phyloP scores from a whole-genome alignment of 1,140 invertebrate genomes.

The Caerostris darwini region DNA sequence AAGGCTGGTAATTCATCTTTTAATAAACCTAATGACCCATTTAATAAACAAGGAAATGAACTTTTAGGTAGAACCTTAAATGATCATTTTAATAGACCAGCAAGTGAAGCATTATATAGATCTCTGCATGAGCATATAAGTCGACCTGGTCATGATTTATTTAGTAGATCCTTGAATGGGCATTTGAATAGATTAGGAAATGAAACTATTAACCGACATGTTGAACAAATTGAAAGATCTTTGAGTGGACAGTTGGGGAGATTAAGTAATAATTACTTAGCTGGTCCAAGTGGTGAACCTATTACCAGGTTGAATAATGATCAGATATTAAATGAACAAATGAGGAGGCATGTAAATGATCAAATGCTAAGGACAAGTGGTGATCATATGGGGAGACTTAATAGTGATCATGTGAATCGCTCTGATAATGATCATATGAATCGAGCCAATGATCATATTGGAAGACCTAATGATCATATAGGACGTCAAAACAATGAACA shows the following conservation, averaged over 20 bases:
- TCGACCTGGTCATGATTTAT: slow-evolving; percentile 74
- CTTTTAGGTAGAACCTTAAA: slow-evolving; percentile 70
- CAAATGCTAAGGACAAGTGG: slow-evolving; percentile 60
- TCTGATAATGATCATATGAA: slow-evolving; percentile 50
- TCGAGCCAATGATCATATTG: slow-evolving; percentile 56
- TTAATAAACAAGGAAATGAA: slow-evolving; percentile 71
- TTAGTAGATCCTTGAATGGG: slow-evolving; percentile 69
- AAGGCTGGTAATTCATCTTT: slow-evolving; percentile 71
- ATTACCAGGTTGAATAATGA: slow-evolving; percentile 69
- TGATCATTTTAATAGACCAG: slow-evolving; percentile 72
- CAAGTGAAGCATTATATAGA: slow-evolving; percentile 67
- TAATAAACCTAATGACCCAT: slow-evolving; percentile 57
- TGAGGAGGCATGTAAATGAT: slow-evolving; percentile 72
- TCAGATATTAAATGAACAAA: slow-evolving; percentile 69
- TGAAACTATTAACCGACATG: slow-evolving; percentile 63
- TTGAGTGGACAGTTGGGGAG: slow-evolving; percentile 68
- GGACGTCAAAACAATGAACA: slow-evolving; percentile 56
- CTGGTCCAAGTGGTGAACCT: slow-evolving; percentile 50
- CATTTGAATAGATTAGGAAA: slow-evolving; percentile 63
- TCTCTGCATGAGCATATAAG: slow-evolving; percentile 74
- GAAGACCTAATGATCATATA: slow-evolving; percentile 54
- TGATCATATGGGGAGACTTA: slow-evolving; percentile 64
- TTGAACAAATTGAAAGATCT: slow-evolving; percentile 68
- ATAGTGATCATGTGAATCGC: slow-evolving; percentile 54
- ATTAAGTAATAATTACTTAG: slow-evolving; percentile 70